Conservation (phyloP, 2,113 vertebrate genomes). For the Martes martes region DNA sequence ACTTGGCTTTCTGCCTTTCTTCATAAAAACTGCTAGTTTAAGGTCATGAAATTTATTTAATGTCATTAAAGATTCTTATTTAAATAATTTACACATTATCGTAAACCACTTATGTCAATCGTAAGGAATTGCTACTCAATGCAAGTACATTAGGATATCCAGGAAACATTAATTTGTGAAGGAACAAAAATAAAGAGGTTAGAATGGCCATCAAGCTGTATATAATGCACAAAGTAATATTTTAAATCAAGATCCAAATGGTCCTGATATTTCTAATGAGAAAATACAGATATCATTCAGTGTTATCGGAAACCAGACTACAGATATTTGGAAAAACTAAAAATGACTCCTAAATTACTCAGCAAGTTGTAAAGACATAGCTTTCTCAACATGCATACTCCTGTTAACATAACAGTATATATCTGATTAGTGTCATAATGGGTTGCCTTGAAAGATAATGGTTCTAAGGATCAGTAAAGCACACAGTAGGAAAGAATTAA, state of each 20-base stretch:
- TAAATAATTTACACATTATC: not conserved
- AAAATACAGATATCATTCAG: not conserved
- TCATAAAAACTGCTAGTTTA: not conserved
- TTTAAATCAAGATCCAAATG: conserved; percentile 25
- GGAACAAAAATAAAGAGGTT: not conserved
- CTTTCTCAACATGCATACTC: conserved; percentile 24
- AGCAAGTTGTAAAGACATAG: conserved; percentile 1
- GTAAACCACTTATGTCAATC: conserved; percentile 12
- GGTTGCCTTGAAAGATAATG: conserved; percentile 34
- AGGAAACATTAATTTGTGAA: not conserved
- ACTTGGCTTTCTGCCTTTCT: not conserved
- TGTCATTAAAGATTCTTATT: not conserved
- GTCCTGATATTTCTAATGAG: conserved; percentile 9
- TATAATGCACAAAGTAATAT: not conserved
- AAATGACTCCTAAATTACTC: not conserved
- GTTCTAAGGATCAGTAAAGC: conserved; percentile 22
- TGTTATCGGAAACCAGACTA: not conserved
- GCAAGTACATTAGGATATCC: conserved; percentile 37
- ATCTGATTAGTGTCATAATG: conserved; percentile 51
- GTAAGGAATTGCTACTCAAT: conserved; percentile 40
- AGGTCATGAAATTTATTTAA: not conserved
- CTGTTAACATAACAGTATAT: not conserved
- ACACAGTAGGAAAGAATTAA: conserved; percentile 42
- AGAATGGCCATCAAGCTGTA: not conserved
- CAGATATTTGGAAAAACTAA: not conserved